Evolutionary conservation across 1,140 invertebrate species (phyloP), one percentile per base, ranked within the genome.

Genomic region (silkworm (Bombyx mori)): DNA sequence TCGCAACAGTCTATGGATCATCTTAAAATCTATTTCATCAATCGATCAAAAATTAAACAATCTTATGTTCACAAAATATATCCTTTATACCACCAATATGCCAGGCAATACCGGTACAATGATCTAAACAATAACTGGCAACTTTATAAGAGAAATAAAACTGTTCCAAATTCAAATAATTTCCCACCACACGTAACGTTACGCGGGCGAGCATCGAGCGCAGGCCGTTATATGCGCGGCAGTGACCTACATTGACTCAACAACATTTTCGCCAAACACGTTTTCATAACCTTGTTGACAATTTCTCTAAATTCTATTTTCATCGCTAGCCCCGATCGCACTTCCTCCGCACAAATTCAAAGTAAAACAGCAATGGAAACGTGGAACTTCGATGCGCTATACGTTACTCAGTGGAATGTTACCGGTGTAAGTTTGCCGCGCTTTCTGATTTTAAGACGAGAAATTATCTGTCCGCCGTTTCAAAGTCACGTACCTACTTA

Each of bases 171-270:
- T 86, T 84, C 81, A 77, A 86, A 82, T 80, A 82, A 84, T 86
- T 86, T 86, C 83, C 81, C 83, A 84, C 83, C 83, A 86, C 83
- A 86, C 83, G 83, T 86, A 84, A 86, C 77, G 81, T 84, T 86
- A 84, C 83, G 81, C 82, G 82, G 77, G 80, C 80, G 83, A 77
- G 71, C 75, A 86, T 77, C 71, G 73, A 82, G 83, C 76, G 77
- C 83, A 73, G 60, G 77, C 83, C 83, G 83, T 86, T 86, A 86
- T 84, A 78, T 75, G 80, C 76, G 75, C 73, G 73, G 79, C 80
- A 84, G 75, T 84, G 81, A 84, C 83, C 79, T 63, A 86, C 77
- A 79, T 78, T 72, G 60, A 56, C 70, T 71, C 67, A 64, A 72
- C 69, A 75, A 63, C 66, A 61, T 69, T 81, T 82, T 79, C 76